Percentiles rank a stretch among this genome's conserved stretches.
Conservation (phyloP, 2,888 invertebrate species). For the Drosophila paramelanica region DNA sequence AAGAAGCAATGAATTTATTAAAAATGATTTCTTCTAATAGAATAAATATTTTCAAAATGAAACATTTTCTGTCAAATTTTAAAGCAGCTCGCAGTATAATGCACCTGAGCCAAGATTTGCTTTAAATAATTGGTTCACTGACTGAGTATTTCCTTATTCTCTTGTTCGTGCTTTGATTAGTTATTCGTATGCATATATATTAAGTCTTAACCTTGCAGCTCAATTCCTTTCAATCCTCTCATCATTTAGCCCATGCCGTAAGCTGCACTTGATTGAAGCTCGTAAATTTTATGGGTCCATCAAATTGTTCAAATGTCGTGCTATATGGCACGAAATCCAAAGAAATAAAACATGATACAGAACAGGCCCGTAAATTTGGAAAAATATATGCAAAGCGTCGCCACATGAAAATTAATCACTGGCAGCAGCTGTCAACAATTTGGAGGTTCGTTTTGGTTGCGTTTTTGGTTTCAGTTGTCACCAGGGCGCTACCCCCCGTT, state of each 20-base stretch:
- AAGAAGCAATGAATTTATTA: no score
- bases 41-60: no score
- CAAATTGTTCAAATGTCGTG: constrained; percentile 40
- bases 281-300: constrained; percentile 50
- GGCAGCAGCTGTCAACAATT: constrained; percentile 50
- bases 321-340: constrained; percentile 4
- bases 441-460: constrained; percentile 38
- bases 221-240: constrained; percentile 43
- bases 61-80: no score
- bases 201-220: constrained; percentile 38
- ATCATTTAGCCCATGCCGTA: constrained; percentile 17
- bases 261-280: constrained; percentile 37
- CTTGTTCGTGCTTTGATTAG: constrained; percentile 17
- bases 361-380: constrained; percentile 42
- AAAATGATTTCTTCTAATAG: no score
- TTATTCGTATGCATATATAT: neutral
- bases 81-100: no score
- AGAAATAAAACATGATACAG: constrained; percentile 12
- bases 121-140: neutral
- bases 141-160: constrained; percentile 1
- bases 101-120: neutral
- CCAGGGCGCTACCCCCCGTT: constrained; percentile 14
- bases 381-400: constrained; percentile 50
- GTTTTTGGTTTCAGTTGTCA: neutral
- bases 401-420: constrained; percentile 63